Percentiles rank a stretch among this genome's conserved stretches.
phyloP scores from a whole-genome alignment of 2,888 invertebrate genomes.

The Agrochola macilenta region DNA sequence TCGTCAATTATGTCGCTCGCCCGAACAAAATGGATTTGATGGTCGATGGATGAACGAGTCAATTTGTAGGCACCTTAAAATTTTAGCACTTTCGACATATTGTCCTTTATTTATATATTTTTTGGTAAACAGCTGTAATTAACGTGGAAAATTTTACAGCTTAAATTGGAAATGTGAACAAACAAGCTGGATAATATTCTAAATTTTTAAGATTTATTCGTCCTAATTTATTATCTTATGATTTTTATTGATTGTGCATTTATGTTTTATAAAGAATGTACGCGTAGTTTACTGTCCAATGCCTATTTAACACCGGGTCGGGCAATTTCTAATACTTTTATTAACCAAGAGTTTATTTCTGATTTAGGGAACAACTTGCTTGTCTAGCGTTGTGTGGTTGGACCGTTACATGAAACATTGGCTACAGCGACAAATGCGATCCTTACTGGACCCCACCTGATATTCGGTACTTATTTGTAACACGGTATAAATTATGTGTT shows the following conservation, averaged over 20 bases:
- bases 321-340: conserved; percentile 14
- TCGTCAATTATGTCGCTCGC: conserved; percentile 14
- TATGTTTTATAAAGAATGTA: conserved; percentile 40
- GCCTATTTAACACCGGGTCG: background rate
- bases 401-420: conserved; percentile 19
- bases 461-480: conserved; percentile 78
- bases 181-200: conserved; percentile 19
- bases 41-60: background rate
- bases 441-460: conserved; percentile 62
- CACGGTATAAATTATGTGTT: conserved; percentile 72
- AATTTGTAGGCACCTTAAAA: conserved; percentile 21
- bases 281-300: conserved; percentile 19
- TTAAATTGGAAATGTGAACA: conserved; percentile 6
- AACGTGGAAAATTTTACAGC: conserved; percentile 3
- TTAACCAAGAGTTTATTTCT: conserved; percentile 1
- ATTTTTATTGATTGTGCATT: conserved; percentile 56
- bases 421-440: conserved; percentile 39
- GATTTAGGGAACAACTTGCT: background rate
- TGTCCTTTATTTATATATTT: conserved; percentile 25
- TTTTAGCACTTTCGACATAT: conserved; percentile 18
- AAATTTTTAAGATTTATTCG: conserved; percentile 35
- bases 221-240: conserved; percentile 41
- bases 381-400: conserved; percentile 19
- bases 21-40: background rate
- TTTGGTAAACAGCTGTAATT: conserved; percentile 15